Conservation (phyloP, 2,888 invertebrate genomes). For the Linnaemya vulpina region DNA sequence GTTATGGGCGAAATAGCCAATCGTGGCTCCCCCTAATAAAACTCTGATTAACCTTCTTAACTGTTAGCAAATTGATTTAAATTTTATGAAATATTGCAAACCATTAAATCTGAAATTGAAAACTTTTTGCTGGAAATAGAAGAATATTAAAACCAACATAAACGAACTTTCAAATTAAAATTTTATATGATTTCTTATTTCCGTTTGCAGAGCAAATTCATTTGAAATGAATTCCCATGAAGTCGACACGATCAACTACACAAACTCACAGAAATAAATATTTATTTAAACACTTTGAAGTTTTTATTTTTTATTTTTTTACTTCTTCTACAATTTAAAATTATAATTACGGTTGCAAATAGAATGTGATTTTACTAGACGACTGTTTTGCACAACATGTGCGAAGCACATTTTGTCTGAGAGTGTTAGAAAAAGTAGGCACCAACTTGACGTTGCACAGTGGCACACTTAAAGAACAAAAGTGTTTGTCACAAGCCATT, state of each 20-base stretch:
- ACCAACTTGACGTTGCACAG: constrained; percentile 1
- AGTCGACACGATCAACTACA: background rate
- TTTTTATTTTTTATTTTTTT: constrained; percentile 22
- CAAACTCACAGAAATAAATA: background rate
- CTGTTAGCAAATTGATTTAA: too few species aligned
- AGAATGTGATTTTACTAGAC: constrained; percentile 23
- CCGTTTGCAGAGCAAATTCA: background rate
- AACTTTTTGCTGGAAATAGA: background rate
- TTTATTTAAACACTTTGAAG: constrained; percentile 16
- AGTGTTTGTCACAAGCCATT: too few species aligned
- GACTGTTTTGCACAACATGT: constrained; percentile 28
- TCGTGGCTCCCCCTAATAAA: background rate
- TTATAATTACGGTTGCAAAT: constrained; percentile 40
- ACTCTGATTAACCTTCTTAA: too few species aligned
- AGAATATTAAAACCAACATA: background rate
- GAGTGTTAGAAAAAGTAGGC: constrained; percentile 15
- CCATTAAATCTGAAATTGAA: background rate
- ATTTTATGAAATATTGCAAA: background rate
- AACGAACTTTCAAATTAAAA: background rate
- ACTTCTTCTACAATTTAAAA: constrained; percentile 14
- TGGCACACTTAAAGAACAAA: too few species aligned
- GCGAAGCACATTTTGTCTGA: constrained; percentile 39
- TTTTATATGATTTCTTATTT: background rate
- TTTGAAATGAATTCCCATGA: background rate
- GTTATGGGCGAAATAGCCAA: constrained; percentile 18